These are phyloP conservation scores for Cygnus atratus DNA, from an alignment of 2,113 vertebrate genomes.

Conservation along the genomic window DNA sequence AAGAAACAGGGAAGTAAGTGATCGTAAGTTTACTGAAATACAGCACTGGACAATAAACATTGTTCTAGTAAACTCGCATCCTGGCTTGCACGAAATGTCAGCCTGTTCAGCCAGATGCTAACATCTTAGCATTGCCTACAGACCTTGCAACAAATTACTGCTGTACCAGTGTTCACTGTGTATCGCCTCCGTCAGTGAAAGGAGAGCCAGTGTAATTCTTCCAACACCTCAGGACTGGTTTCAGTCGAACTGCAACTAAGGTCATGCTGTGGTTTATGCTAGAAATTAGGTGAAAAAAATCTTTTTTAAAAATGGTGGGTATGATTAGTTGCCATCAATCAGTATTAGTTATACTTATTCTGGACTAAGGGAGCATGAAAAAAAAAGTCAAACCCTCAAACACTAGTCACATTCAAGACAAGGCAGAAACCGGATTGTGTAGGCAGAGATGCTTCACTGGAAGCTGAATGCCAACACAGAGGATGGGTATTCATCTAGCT, in stretches of 20 bases:
- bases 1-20: not conserved
- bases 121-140: not conserved
- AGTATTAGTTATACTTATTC: not conserved
- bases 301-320: not conserved
- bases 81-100: not conserved
- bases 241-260: not conserved
- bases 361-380: not conserved
- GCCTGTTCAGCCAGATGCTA: not conserved
- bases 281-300: not conserved
- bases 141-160: not conserved
- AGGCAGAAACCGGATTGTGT: not conserved
- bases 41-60: not conserved
- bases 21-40: not conserved
- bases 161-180: not conserved
- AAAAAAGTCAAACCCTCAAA: not conserved
- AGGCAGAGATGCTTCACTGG: not conserved
- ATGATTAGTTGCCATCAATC: not conserved
- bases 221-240: not conserved
- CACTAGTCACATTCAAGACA: not conserved
- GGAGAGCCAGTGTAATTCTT: not conserved
- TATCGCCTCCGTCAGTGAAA: not conserved
- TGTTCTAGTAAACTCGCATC: not conserved
- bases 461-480: not conserved
- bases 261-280: not conserved
- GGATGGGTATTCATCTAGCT: not conserved